Conservation (phyloP, 2,113 vertebrate genomes). For the Macaca fascicularis region DNA sequence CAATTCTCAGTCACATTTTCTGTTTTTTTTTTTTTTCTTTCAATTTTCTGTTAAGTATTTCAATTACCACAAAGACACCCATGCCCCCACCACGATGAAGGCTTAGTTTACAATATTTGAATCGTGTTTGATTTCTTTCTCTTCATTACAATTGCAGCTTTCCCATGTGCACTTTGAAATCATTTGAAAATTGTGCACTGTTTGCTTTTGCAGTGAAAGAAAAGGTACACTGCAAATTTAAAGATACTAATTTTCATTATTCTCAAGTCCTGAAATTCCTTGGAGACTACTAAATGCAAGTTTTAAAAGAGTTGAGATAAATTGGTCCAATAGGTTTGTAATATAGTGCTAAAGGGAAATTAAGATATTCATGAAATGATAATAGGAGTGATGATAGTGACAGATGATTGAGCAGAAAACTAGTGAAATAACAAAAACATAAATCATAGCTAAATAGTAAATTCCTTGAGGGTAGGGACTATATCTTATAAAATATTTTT, state of each 20-base stretch:
- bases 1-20: slow-evolving; percentile 6
- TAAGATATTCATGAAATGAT: background rate
- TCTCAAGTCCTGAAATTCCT: slow-evolving; percentile 24
- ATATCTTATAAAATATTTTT: background rate
- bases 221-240: background rate
- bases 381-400: background rate
- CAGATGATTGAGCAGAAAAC: slow-evolving; percentile 33
- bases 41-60: background rate
- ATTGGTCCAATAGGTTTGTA: slow-evolving; percentile 2
- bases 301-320: slow-evolving; percentile 46
- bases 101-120: background rate
- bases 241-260: slow-evolving; percentile 32
- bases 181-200: slow-evolving; percentile 1
- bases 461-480: background rate
- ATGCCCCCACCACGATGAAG: rapidly evolving
- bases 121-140: background rate
- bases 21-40: background rate
- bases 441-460: background rate
- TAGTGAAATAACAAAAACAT: slow-evolving; percentile 24
- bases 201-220: background rate
- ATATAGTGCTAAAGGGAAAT: background rate
- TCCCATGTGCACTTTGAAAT: background rate
- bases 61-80: background rate
- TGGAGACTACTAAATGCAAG: background rate
- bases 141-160: background rate